phyloP scores from a whole-genome alignment of 1,140 invertebrate species.

The Meloidogyne floridensis region DNA sequence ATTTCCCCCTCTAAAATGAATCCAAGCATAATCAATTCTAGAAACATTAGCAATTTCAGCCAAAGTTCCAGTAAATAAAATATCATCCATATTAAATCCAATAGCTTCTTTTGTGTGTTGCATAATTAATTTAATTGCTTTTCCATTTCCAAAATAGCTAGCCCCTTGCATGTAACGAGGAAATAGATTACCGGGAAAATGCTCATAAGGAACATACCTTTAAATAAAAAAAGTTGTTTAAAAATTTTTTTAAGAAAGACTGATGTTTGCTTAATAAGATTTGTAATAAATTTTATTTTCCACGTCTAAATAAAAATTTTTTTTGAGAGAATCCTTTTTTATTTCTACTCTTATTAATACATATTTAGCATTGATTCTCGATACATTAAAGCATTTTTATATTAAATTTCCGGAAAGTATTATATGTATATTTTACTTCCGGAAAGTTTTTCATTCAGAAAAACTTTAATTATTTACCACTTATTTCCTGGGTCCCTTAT shows the following conservation, averaged over 20 bases:
- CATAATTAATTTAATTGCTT: slow-evolving; percentile 23
- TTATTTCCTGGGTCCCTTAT: not conserved
- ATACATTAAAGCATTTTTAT: no score
- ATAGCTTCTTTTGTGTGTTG: slow-evolving; percentile 16
- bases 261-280: no score
- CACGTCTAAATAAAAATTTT: no score
- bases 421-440: no score
- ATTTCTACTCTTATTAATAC: no score
- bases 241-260: no score
- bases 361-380: no score
- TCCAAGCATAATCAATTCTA: not conserved
- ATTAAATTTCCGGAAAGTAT: no score
- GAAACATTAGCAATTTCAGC: slow-evolving; percentile 12
- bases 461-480: not conserved
- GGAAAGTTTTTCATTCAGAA: no score
- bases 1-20: slow-evolving; percentile 14
- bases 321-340: no score
- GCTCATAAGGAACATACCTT: slow-evolving; percentile 8
- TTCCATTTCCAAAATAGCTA: slow-evolving; percentile 19
- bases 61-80: slow-evolving; percentile 18
- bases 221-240: no score
- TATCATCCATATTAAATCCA: slow-evolving; percentile 23
- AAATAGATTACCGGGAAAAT: not conserved
- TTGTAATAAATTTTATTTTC: no score
- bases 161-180: slow-evolving; percentile 23